Base-by-base conservation (phyloP, 2,888 invertebrate genomes). In the Eugnorisma glareosa region DNA sequence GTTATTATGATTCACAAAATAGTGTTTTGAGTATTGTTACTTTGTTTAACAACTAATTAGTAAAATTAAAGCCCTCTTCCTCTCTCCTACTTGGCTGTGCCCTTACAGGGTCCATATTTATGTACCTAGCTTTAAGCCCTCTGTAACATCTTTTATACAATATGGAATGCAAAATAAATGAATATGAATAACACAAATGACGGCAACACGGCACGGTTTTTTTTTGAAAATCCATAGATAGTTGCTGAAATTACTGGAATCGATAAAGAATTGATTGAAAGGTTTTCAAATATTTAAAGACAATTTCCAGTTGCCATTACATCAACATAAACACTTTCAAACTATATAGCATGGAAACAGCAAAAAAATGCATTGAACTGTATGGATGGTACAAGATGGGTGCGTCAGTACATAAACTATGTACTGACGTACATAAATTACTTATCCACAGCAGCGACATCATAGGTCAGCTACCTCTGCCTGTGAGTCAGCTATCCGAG, bases 221-320 rank as follows among this genome's bases (percentile, higher is more conserved):
- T 85, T 71, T 85, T 83, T 70, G 64, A 31, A 70, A 37, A 85
- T 68, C 72, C 77, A 57, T 59, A 59, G 61, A 73, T 54, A 61
- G 57, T 73, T 59, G 66, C 73, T n/a, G 67, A 73, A 66, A 82
- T 84, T 28, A 85, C 71, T 63, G 79, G 79, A 24, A 61, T 85
- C 21, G 69, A 81, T 79, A 28, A 63, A 66, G 70, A 75, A 63
- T 66, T 81, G 18, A 81, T 83, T 40, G 64, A 79, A 75, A 75
- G 75, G 59, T 81, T 83, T 79, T 67, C 73, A 57, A 74, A 72
- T 70, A 82, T 82, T 73, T 81, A 40, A 68, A 67, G 40, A 68
- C 71, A 37, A 75, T 81, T 63, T 81, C 72, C 43, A 63, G 75
- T 70, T 72, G 81, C n/a, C 64, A 73, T 61, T 54, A 67, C 31